Conservation (phyloP, 2,113 vertebrate genomes). For the Poeciliopsis occidentalis region DNA sequence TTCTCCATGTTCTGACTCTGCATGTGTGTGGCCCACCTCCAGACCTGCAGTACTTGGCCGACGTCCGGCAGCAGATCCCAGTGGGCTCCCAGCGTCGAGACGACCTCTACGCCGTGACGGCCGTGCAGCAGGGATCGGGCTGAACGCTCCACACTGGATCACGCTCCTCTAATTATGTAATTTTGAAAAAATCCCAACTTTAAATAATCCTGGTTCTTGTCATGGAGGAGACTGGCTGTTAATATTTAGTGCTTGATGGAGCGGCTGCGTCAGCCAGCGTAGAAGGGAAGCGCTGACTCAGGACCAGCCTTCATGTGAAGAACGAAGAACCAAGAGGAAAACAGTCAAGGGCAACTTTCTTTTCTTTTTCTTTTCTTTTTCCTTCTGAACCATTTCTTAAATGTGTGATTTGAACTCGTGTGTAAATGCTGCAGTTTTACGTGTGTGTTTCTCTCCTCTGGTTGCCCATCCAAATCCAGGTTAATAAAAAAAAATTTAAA, state of each 20-base stretch:
- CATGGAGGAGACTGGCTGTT: neutral
- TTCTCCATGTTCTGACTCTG: neutral
- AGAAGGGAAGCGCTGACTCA: neutral
- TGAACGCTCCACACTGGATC: neutral
- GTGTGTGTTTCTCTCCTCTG: neutral
- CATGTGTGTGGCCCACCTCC: conserved; percentile 8
- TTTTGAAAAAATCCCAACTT: neutral
- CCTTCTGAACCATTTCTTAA: too few relatives aligned
- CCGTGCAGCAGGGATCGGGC: conserved; percentile 40
- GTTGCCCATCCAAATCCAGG: neutral
- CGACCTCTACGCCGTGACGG: conserved; percentile 86
- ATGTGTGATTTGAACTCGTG: neutral
- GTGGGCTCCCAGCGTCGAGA: conserved; percentile 86
- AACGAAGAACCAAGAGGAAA: neutral
- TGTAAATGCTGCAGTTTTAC: neutral
- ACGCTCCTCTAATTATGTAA: neutral
- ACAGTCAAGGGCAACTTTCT: too few relatives aligned
- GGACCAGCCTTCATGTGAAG: neutral
- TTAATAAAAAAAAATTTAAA: neutral
- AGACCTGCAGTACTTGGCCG: conserved; percentile 92
- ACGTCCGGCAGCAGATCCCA: conserved; percentile 93
- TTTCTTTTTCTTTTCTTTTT: too few relatives aligned
- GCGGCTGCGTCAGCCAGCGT: neutral
- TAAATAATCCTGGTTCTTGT: neutral
- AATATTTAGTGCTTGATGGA: neutral